Evolutionary conservation across 2,113 vertebrate genomes (phyloP), one percentile per base, ranked within the genome.

Genomic region (Brevimyrus niger): DNA sequence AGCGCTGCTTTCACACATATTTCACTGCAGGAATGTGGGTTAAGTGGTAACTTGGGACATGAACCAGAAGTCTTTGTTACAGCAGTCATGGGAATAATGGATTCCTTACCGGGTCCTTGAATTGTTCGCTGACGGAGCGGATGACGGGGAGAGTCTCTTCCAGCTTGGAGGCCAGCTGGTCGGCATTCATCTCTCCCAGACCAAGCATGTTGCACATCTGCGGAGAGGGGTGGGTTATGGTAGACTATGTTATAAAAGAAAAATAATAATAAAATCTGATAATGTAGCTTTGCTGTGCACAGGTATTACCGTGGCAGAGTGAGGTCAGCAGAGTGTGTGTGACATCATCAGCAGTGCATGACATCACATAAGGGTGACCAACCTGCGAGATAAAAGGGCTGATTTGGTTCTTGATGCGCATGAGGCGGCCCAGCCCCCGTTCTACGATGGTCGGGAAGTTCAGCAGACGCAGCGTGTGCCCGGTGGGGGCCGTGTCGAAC

Each of bases 371-470:
- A 3, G 2, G 27, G 21, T 53, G 21, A 17, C 85, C 89, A 88
- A 97, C 98, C 97, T 99, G 98, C 1, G 98, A 99, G 92, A 99
- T 99, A 94, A 99, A 99, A 15, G 97, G 98, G 92, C 98, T 99
- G 95, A 99, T 99, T 94, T 99, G 98, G 94, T 98, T 99, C 95
- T 99, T 99, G 93, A 99, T 99, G 95, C 98, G 97, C 98, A 99
- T 99, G 87, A 99, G 97, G 38, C 98, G 96, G 4, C 98, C 98
- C 76, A 99, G 94, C 0, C 98, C 98, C 1, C 98, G 93, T 94
- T 99, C 98, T 89, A 99, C 98, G 0, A 99, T 98, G 90, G 97
- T 98, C 88, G 98, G 98, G 91, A 99, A 99, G 94, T 99, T 98
- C 90, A 99, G 97, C 47, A 99, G 96, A 9, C 98, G 95, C 88